phyloP scores from a whole-genome alignment of 2,113 vertebrate genomes.

The Physeter macrocephalus region DNA sequence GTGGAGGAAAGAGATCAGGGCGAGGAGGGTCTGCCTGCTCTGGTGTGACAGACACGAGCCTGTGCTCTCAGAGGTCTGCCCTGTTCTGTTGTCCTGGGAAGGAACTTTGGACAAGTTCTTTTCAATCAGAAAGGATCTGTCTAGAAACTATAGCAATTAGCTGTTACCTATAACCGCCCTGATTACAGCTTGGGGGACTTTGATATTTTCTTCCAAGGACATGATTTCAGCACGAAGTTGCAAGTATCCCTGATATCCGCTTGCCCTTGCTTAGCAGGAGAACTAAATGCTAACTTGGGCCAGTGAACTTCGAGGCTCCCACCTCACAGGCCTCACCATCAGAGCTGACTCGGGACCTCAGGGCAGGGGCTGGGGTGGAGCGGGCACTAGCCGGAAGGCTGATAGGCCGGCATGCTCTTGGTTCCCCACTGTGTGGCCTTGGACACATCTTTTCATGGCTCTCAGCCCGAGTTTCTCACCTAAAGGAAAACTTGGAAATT shows the following conservation, averaged over 20 bases:
- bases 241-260: neutral
- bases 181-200: conserved; percentile 32
- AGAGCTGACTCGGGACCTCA: neutral
- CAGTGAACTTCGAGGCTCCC: neutral
- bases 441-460: neutral
- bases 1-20: neutral
- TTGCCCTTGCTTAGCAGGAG: neutral
- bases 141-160: neutral
- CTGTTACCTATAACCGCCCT: neutral
- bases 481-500: neutral
- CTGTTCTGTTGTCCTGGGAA: neutral
- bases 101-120: conserved; percentile 33
- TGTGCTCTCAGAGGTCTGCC: neutral
- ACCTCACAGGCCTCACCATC: neutral
- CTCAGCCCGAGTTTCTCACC: neutral
- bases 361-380: neutral
- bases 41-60: neutral
- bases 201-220: conserved; percentile 34
- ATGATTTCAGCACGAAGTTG: conserved; percentile 46
- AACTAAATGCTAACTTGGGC: neutral
- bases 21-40: neutral
- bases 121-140: conserved; percentile 27
- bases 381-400: neutral
- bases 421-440: neutral
- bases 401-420: neutral